These are phyloP conservation scores for Phymorhynchus buccinoides DNA, from an alignment of 1,140 invertebrate species.

Conservation along the genomic window DNA sequence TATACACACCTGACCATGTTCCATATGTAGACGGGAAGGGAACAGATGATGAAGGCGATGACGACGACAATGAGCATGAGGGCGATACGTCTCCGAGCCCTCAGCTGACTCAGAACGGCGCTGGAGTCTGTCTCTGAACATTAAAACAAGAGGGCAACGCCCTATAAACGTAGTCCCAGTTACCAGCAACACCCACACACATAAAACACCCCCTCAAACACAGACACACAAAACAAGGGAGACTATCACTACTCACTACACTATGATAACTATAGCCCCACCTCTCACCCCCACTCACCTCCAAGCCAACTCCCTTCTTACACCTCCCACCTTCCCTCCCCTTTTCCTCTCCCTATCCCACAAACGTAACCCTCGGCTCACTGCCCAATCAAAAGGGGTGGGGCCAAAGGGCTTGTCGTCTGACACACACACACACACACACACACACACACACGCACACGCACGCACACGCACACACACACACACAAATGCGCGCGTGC, in stretches of 20 bases:
- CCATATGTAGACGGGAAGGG: slow-evolving; percentile 89
- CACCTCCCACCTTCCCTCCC: not conserved
- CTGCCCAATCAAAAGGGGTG: too few species aligned
- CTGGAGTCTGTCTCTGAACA: slow-evolving; percentile 41
- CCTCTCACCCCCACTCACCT: not conserved
- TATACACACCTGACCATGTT: slow-evolving; percentile 82
- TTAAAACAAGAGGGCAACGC: too few species aligned
- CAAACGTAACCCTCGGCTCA: too few species aligned
- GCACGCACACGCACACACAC: too few species aligned
- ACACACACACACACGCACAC: too few species aligned
- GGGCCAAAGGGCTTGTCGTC: too few species aligned
- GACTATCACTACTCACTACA: not conserved
- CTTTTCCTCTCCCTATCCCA: not conserved
- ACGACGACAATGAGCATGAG: slow-evolving; percentile 94
- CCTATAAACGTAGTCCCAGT: too few species aligned
- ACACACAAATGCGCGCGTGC: too few species aligned
- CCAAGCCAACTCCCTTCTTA: not conserved
- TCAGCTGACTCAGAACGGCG: slow-evolving; percentile 77
- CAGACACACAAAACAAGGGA: not conserved
- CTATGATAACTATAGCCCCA: not conserved
- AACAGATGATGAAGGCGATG: slow-evolving; percentile 90
- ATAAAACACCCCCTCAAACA: too few species aligned
- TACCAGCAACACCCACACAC: too few species aligned
- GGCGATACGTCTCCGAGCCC: slow-evolving; percentile 86
- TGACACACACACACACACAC: too few species aligned